These are phyloP conservation scores for Scaptomyza pallida DNA, from an alignment of 1,140 invertebrate species.

Conservation along the genomic window DNA sequence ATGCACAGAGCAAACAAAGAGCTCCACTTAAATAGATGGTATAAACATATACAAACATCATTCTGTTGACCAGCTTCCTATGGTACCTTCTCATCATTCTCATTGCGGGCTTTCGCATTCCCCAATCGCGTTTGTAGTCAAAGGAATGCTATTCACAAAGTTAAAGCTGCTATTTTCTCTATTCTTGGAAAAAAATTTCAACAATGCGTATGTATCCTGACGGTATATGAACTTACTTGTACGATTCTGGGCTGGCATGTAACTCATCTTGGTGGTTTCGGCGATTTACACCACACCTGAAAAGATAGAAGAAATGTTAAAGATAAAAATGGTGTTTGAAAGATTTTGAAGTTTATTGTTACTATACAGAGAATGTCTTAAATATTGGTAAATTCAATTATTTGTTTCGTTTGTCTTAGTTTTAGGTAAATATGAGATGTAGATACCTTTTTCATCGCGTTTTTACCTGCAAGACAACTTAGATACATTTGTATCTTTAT, in stretches of 20 bases:
- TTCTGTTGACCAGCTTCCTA: neutral
- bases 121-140: neutral
- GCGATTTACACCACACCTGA: constrained; percentile 82
- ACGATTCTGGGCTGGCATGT: constrained; percentile 90
- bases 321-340: neutral
- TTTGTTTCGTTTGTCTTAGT: neutral
- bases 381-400: neutral
- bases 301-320: constrained; percentile 49
- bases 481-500: neutral
- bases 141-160: neutral
- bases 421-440: neutral
- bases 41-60: neutral
- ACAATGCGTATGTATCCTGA: neutral
- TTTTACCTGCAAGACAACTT: neutral
- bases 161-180: neutral
- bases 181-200: neutral
- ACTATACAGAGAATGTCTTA: too few relatives aligned
- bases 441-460: neutral
- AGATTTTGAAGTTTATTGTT: neutral
- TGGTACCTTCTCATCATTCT: neutral
- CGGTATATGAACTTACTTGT: constrained; percentile 90
- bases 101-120: neutral
- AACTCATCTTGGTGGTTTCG: constrained; percentile 89
- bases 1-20: neutral
- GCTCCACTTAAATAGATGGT: constrained; percentile 6